A percentile compares a stretch with the other conserved stretches of the same genome.
These are phyloP conservation scores for Autographa pulchrina DNA, from an alignment of 2,888 invertebrate genomes.

Conservation along the genomic window DNA sequence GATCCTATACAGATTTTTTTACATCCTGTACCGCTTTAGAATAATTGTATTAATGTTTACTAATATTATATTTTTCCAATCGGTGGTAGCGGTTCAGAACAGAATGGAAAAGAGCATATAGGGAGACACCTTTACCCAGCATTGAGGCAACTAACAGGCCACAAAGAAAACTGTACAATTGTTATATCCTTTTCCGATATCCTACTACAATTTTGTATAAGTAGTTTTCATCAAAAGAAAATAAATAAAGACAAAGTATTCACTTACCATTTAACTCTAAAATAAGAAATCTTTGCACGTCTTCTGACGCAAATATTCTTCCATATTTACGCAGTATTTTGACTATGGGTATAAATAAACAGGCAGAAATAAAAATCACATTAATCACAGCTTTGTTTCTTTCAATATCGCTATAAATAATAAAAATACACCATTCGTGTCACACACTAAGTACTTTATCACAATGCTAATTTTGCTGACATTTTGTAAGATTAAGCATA, in stretches of 20 bases:
- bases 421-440: conserved; percentile 60
- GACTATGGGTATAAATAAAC: conserved; percentile 25
- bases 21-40: background rate
- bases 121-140: too few relatives aligned
- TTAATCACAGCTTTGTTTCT: conserved; percentile 77
- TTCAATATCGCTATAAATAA: conserved; percentile 61
- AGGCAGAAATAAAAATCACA: conserved; percentile 42
- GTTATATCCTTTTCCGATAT: background rate
- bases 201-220: background rate
- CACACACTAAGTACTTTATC: conserved; percentile 62
- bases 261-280: conserved; percentile 8
- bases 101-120: too few relatives aligned
- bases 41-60: too few relatives aligned
- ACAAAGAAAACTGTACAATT: too few relatives aligned
- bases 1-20: background rate
- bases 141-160: too few relatives aligned
- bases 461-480: conserved; percentile 49
- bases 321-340: conserved; percentile 21
- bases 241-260: background rate
- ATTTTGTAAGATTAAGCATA: conserved; percentile 38
- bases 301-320: conserved; percentile 31
- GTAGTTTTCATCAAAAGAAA: background rate
- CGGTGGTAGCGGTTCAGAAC: too few relatives aligned
- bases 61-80: too few relatives aligned
- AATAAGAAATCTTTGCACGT: conserved; percentile 18